Evolutionary conservation across 2,888 invertebrate genomes (phyloP).

Genomic region (Drosophila maculinotata): DNA sequence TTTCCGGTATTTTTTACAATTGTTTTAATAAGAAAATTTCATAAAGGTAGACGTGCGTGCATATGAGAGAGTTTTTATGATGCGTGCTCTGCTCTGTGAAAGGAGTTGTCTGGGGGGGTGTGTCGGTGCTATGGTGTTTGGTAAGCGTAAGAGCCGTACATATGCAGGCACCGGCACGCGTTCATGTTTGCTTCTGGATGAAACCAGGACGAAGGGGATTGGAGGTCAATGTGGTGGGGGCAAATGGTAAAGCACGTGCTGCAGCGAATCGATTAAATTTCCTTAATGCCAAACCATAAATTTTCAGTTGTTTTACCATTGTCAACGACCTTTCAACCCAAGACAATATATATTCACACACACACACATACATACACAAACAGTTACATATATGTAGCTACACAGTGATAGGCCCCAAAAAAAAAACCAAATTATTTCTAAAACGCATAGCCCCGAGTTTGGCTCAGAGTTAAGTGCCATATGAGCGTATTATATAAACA

Average conservation of each 20-base stretch:
- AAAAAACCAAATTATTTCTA: constrained; percentile 64
- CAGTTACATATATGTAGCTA: constrained; percentile 8
- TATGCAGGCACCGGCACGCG: constrained; percentile 59
- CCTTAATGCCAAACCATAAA: constrained; percentile 75
- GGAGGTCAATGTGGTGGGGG: constrained; percentile 6
- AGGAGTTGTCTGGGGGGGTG: not conserved
- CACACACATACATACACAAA: constrained; percentile 15
- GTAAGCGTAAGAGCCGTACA: constrained; percentile 5
- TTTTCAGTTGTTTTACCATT: constrained; percentile 63
- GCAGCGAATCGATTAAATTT: constrained; percentile 74
- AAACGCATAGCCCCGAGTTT: constrained; percentile 58
- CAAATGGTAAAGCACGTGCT: constrained; percentile 48
- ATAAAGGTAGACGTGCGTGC: constrained; percentile 56
- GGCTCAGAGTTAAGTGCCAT: constrained; percentile 64
- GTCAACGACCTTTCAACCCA: constrained; percentile 65
- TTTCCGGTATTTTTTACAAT: no score
- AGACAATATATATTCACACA: constrained; percentile 14
- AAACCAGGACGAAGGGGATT: not conserved
- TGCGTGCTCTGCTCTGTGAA: constrained; percentile 27
- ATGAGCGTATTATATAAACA: constrained; percentile 54
- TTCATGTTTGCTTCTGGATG: constrained; percentile 29
- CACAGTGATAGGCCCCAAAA: constrained; percentile 23
- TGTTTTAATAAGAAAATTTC: constrained; percentile 27
- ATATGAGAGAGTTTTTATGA: constrained; percentile 50
- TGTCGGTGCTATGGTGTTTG: not conserved